These are phyloP conservation scores for Cygnus olor DNA, from an alignment of 2,797 vertebrate species.

Conservation along the genomic window DNA sequence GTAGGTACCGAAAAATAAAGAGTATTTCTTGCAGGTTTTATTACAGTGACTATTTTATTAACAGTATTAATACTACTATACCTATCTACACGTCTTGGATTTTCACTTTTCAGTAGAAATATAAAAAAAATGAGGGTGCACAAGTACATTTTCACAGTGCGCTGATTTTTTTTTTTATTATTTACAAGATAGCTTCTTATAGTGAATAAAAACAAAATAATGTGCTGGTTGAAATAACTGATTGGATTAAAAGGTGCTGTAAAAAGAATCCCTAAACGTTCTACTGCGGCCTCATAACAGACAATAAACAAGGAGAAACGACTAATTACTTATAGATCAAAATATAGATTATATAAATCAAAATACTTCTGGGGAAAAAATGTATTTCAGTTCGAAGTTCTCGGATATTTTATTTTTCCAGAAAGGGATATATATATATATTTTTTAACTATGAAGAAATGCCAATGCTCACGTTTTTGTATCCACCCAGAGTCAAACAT, in stretches of 20 bases:
- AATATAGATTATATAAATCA: conserved; percentile 75
- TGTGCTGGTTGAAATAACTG: conserved; percentile 81
- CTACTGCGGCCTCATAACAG: conserved; percentile 75
- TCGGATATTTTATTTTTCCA: conserved; percentile 17
- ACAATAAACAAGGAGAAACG: conserved; percentile 74
- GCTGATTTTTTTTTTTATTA: conserved; percentile 76
- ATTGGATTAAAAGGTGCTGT: conserved; percentile 81
- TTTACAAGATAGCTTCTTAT: conserved; percentile 84
- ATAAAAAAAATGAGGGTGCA: conserved; percentile 79
- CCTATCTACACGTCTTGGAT: conserved; percentile 76
- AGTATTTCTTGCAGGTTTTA: conserved; percentile 72
- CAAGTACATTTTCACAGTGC: conserved; percentile 85
- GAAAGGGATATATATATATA: background rate
- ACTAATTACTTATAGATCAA: conserved; percentile 75
- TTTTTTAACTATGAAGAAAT: conserved; percentile 34
- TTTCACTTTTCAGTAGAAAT: conserved; percentile 78
- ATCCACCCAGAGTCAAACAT: conserved; percentile 23
- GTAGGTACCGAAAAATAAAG: conserved; percentile 47
- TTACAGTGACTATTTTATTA: conserved; percentile 82
- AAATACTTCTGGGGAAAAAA: conserved; percentile 63
- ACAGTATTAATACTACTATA: conserved; percentile 74
- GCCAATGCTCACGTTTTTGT: conserved; percentile 30
- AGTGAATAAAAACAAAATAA: conserved; percentile 82
- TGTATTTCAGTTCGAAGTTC: conserved; percentile 61
- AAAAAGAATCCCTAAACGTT: conserved; percentile 76